Conservation (phyloP, 2,113 vertebrate genomes). For the Ceratotherium simum region DNA sequence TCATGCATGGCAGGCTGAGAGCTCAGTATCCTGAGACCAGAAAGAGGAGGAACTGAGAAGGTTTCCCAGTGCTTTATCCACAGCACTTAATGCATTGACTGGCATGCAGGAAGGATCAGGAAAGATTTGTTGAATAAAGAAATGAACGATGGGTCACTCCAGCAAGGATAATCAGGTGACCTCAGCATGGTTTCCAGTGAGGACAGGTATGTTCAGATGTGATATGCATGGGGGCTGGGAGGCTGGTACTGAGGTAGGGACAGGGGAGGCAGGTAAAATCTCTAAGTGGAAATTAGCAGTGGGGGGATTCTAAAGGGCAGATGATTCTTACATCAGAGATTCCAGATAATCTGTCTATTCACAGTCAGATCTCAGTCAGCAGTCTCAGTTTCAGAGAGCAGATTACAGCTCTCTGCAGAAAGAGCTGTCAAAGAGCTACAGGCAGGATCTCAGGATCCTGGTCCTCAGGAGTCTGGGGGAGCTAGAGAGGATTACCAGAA, state of each 20-base stretch:
- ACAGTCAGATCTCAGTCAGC: neutral
- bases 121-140: neutral
- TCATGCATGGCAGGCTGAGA: neutral
- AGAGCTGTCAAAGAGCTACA: neutral
- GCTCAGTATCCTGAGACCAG: neutral
- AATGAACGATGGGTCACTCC: neutral
- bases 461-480: neutral
- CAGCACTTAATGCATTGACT: neutral
- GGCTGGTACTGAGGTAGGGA: neutral
- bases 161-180: neutral
- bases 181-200: neutral
- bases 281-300: neutral
- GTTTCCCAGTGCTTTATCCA: neutral
- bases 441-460: neutral
- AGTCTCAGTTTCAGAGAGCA: neutral
- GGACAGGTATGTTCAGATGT: neutral
- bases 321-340: neutral
- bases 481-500: neutral
- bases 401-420: neutral
- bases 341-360: neutral
- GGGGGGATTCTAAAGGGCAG: neutral
- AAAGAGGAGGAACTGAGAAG: neutral
- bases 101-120: neutral
- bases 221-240: neutral
- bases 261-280: neutral